Percentiles rank a stretch among this genome's conserved stretches.
Evolutionary conservation across 2,113 vertebrate genomes (phyloP).

Genomic region (Seriola dumerili): DNA sequence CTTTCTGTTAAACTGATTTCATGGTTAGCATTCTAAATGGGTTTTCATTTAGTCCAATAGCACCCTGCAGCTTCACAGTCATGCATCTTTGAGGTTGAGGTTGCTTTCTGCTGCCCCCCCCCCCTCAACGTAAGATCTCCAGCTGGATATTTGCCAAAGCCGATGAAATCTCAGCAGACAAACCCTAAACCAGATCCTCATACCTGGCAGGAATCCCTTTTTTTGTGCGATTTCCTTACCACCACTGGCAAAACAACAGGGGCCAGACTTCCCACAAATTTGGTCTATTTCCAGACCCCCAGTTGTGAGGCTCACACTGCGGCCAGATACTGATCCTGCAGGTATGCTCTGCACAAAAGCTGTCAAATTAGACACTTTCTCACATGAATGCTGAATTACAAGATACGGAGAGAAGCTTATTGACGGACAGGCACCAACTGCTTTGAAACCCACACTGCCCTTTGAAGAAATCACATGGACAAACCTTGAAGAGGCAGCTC

Average conservation of each 20-base stretch:
- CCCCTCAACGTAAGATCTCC: background rate
- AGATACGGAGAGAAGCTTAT: constrained; percentile 3
- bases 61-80: constrained; percentile 5
- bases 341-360: constrained; percentile 28
- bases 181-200: constrained; percentile 6
- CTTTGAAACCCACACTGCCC: constrained; percentile 11
- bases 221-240: constrained; percentile 34
- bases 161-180: constrained; percentile 1
- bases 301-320: constrained; percentile 32
- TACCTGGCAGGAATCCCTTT: constrained; percentile 16
- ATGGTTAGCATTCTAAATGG: background rate
- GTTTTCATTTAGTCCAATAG: background rate
- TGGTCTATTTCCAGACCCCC: constrained; percentile 40
- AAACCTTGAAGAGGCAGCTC: background rate
- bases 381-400: constrained; percentile 1
- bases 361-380: constrained; percentile 40
- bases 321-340: constrained; percentile 41
- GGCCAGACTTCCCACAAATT: constrained; percentile 20
- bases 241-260: constrained; percentile 46
- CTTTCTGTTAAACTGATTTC: background rate
- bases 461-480: constrained; percentile 3
- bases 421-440: constrained; percentile 33
- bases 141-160: constrained; percentile 21
- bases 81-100: background rate
- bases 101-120: background rate